Conservation (phyloP, 2,888 invertebrate genomes). For the Agriotes lineatus region DNA sequence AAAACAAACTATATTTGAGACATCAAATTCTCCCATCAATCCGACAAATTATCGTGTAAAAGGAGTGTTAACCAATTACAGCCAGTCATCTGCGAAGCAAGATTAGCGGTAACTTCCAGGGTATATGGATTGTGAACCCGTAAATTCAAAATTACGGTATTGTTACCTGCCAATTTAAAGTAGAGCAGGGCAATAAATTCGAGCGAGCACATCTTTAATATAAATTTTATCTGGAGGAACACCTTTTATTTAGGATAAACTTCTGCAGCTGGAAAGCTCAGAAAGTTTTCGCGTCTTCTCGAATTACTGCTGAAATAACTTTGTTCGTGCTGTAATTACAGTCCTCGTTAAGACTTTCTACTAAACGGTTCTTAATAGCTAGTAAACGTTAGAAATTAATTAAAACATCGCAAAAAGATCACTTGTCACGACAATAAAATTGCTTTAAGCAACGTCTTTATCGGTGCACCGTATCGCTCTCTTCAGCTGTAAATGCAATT, state of each 20-base stretch:
- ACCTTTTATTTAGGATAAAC: constrained; percentile 34
- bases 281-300: constrained; percentile 61
- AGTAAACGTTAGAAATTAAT: constrained; percentile 58
- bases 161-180: constrained; percentile 6
- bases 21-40: too few species aligned
- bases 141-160: neutral
- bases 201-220: neutral
- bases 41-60: too few species aligned
- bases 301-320: constrained; percentile 61
- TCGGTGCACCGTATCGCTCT: constrained; percentile 6
- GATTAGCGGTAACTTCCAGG: neutral
- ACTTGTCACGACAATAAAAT: constrained; percentile 48
- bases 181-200: constrained; percentile 3
- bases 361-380: constrained; percentile 57
- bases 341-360: constrained; percentile 57
- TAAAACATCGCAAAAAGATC: constrained; percentile 51
- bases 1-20: too few species aligned
- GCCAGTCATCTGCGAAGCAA: neutral
- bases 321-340: constrained; percentile 60
- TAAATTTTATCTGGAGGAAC: constrained; percentile 16
- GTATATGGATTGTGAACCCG: too few species aligned
- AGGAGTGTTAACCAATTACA: too few species aligned
- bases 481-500: constrained; percentile 17
- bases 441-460: constrained; percentile 35
- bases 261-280: constrained; percentile 27